phyloP scores from a whole-genome alignment of 2,113 vertebrate genomes.

The Tetraodon nigroviridis region DNA sequence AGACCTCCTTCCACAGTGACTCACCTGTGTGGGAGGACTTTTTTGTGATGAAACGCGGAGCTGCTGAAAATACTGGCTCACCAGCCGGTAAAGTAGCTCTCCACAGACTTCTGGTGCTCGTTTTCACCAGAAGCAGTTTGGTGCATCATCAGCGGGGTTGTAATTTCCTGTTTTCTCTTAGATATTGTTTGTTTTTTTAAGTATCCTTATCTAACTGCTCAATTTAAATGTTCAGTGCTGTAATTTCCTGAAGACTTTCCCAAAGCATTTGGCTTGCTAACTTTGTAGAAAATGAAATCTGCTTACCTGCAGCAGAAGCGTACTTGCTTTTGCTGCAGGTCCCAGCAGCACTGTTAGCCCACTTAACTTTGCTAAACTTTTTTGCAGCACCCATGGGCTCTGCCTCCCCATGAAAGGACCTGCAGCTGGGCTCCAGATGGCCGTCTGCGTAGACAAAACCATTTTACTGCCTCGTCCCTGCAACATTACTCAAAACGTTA shows the following conservation, averaged over 20 bases:
- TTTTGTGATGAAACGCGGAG: not conserved
- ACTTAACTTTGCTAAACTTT: constrained; percentile 34
- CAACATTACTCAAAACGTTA: constrained; percentile 65
- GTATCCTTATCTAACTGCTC: constrained; percentile 6
- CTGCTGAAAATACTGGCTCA: constrained; percentile 27
- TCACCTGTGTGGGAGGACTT: constrained; percentile 23
- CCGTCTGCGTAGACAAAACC: constrained; percentile 39
- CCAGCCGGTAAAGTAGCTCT: not conserved
- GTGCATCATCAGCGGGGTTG: constrained; percentile 28
- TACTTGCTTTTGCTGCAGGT: not conserved
- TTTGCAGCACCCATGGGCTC: constrained; percentile 26
- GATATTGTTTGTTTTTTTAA: constrained; percentile 40
- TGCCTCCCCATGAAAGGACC: constrained; percentile 18
- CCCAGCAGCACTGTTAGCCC: constrained; percentile 22
- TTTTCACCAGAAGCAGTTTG: constrained; percentile 33
- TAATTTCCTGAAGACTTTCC: too few species aligned
- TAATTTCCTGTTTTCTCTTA: constrained; percentile 42
- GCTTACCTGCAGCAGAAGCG: constrained; percentile 10
- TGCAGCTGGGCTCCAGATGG: constrained; percentile 54
- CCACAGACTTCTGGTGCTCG: not conserved
- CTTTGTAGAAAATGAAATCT: constrained; percentile 24
- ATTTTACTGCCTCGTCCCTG: constrained; percentile 48
- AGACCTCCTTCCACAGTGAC: constrained; percentile 30
- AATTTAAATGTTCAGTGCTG: constrained; percentile 13
- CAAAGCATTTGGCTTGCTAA: not conserved